Evolutionary conservation across 2,113 vertebrate genomes (phyloP).

Genomic region (Petromus typicus): DNA sequence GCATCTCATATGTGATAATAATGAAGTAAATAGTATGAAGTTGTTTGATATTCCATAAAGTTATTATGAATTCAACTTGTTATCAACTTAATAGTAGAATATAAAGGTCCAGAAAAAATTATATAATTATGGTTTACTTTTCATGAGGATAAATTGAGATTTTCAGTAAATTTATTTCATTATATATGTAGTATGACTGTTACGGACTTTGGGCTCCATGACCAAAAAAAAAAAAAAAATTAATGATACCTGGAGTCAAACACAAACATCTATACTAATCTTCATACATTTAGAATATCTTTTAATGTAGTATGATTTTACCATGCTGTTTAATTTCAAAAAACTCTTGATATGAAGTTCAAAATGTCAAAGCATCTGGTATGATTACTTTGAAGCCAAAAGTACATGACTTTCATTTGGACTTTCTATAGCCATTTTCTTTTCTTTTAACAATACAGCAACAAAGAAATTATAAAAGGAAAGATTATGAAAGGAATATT

Average conservation of each 20-base stretch:
- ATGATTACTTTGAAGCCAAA: slow-evolving; percentile 53
- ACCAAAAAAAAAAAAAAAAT: not conserved
- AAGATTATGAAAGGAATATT: slow-evolving; percentile 73
- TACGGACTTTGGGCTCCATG: not conserved
- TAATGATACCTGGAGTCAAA: not conserved
- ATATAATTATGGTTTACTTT: not conserved
- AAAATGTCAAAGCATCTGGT: slow-evolving; percentile 50
- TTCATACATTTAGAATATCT: not conserved
- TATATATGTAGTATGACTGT: not conserved
- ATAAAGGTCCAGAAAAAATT: not conserved
- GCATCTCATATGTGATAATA: not conserved
- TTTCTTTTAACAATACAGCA: slow-evolving; percentile 44
- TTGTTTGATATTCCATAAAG: not conserved
- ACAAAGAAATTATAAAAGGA: slow-evolving; percentile 68
- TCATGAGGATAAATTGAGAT: not conserved
- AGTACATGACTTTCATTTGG: slow-evolving; percentile 62
- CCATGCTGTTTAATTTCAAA: not conserved
- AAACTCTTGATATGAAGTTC: slow-evolving; percentile 50
- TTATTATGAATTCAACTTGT: not conserved
- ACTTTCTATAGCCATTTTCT: slow-evolving; percentile 51
- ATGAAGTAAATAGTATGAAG: not conserved
- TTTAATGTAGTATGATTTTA: slow-evolving; percentile 7
- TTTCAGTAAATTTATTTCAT: not conserved
- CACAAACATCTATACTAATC: not conserved
- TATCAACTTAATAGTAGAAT: not conserved